Percentiles rank a stretch among this genome's conserved stretches.
Conservation (phyloP, 2,113 vertebrate genomes). For the Aramus guarauna region DNA sequence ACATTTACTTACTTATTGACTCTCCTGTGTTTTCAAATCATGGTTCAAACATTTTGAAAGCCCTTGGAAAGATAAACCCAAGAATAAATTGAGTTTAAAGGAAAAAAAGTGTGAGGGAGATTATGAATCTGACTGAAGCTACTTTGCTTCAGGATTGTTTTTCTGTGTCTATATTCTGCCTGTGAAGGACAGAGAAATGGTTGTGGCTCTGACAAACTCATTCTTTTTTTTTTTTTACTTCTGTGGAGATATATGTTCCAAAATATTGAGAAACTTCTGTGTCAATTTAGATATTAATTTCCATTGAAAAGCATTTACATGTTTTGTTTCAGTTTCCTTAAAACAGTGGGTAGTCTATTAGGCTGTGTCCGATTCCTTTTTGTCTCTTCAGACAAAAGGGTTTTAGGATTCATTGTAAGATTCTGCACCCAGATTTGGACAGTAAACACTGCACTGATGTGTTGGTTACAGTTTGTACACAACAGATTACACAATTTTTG, state of each 20-base stretch:
- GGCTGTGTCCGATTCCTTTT: neutral
- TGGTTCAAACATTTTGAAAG: conserved; percentile 11
- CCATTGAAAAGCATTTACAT: neutral
- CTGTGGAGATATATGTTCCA: neutral
- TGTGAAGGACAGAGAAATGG: neutral
- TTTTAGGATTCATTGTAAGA: neutral
- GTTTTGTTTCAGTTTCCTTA: neutral
- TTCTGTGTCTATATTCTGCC: neutral
- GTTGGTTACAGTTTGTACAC: neutral
- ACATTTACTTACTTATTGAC: conserved; percentile 37
- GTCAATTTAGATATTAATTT: neutral
- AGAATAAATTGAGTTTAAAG: conserved; percentile 2
- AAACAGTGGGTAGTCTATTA: neutral
- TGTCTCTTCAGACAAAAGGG: neutral
- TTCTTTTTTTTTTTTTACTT: neutral
- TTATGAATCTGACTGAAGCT: neutral
- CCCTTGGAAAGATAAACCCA: conserved; percentile 26
- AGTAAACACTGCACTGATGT: neutral
- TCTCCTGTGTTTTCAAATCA: conserved; percentile 24
- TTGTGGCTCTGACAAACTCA: neutral
- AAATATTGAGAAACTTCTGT: neutral
- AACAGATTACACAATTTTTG: neutral
- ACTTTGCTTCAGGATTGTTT: neutral
- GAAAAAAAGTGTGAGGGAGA: neutral
- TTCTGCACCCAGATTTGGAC: neutral